Conservation (phyloP, 2,113 vertebrate species). For the Ciconia boyciana region DNA sequence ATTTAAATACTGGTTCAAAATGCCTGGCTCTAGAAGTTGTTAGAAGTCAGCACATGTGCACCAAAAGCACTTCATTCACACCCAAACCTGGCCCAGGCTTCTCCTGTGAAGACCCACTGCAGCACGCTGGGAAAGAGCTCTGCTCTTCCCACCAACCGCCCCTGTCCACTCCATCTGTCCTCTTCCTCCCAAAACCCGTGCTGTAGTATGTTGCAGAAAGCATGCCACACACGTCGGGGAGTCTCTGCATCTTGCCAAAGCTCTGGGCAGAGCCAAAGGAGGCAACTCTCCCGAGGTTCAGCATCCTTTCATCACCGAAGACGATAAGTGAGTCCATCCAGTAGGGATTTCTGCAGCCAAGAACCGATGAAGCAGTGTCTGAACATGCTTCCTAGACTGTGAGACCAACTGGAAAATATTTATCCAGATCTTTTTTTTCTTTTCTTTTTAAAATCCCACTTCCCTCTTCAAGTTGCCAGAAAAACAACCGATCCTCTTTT, state of each 20-base stretch:
- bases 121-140: background rate
- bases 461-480: background rate
- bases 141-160: background rate
- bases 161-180: accelerated
- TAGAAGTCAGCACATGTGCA: background rate
- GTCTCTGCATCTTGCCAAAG: background rate
- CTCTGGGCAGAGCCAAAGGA: background rate
- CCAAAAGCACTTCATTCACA: background rate
- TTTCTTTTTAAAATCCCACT: background rate
- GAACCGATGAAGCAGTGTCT: background rate
- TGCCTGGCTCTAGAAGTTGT: background rate
- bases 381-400: background rate
- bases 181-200: accelerated
- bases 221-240: accelerated
- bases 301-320: background rate
- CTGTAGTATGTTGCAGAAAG: background rate
- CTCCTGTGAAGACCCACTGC: background rate
- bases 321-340: background rate
- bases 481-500: background rate
- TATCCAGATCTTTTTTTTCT: background rate
- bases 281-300: background rate
- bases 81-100: background rate
- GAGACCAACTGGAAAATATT: constrained; percentile 38
- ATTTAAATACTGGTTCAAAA: background rate
- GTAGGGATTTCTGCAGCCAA: background rate